Evolutionary conservation across 2,113 vertebrate genomes (phyloP).

Genomic region (Macaca fascicularis): T2T-MFA8v1.1 NC_088380.1:65703501-65704000

Average conservation of each 20-base stretch:
- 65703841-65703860: background rate
- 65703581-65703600: background rate
- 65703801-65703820: conserved; percentile 30
- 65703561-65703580: conserved; percentile 9
- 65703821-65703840: background rate
- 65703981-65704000: background rate
- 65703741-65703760: background rate
- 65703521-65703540: background rate
- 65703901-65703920: background rate
- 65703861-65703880: conserved; percentile 25
- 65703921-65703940: background rate
- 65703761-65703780: background rate
- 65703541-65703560: background rate
- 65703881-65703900: background rate
- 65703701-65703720: background rate
- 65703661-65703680: background rate
- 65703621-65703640: conserved; percentile 31
- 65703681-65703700: conserved; percentile 37
- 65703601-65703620: conserved; percentile 21
- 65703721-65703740: background rate
- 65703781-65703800: conserved; percentile 1
- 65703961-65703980: background rate
- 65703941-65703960: conserved; percentile 16
- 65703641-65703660: conserved; percentile 22
- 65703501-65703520: background rate